A percentile compares a stretch with the other conserved stretches of the same genome.
Evolutionary conservation across 2,797 vertebrate genomes (phyloP).

Genomic region (Phalloptychus januarius): DNA sequence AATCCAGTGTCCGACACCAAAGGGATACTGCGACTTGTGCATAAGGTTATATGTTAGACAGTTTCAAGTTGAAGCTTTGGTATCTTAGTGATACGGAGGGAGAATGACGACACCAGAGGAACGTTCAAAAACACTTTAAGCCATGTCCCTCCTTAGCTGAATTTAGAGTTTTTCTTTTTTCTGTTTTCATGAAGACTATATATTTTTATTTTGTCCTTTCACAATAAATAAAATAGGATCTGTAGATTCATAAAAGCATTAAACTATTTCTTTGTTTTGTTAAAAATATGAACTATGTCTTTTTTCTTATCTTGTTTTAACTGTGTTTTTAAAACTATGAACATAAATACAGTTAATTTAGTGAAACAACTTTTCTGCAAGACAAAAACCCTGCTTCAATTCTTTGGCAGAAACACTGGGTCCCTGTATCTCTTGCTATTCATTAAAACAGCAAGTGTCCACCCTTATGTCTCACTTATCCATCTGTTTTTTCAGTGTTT

Average conservation of each 20-base stretch:
- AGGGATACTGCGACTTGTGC: neutral
- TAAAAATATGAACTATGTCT: neutral
- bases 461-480: neutral
- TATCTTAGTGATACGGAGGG: neutral
- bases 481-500: neutral
- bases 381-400: neutral
- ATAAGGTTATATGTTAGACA: neutral
- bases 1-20: neutral
- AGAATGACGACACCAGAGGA: neutral
- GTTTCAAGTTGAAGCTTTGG: neutral
- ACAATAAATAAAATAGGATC: neutral
- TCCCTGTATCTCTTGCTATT: neutral
- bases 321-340: neutral
- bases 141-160: neutral
- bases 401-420: neutral
- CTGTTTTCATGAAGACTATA: neutral
- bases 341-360: neutral
- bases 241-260: neutral
- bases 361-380: neutral
- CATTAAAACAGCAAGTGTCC: neutral
- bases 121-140: neutral
- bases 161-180: neutral
- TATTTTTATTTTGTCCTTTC: neutral
- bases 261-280: neutral
- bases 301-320: neutral